Evolutionary conservation across 2,888 invertebrate genomes (phyloP).

Genomic region (Microctonus hyperodae): DNA sequence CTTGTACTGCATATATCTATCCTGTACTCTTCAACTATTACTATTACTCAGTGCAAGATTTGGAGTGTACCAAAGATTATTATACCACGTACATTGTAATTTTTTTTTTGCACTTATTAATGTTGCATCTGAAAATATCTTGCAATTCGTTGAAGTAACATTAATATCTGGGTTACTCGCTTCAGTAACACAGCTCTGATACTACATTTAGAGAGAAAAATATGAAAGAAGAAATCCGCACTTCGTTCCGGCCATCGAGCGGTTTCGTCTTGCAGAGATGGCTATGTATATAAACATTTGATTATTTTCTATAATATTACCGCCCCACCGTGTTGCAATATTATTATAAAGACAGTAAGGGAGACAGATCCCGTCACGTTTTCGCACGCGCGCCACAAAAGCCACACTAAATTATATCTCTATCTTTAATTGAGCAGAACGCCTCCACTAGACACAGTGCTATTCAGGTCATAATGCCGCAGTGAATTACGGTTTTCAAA

Average conservation of each 20-base stretch:
- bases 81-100: background rate
- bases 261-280: conserved; percentile 13
- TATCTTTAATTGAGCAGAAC: conserved; percentile 37
- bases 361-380: conserved; percentile 1
- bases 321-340: background rate
- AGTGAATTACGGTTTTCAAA: conserved; percentile 21
- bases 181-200: conserved; percentile 36
- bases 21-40: background rate
- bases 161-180: conserved; percentile 41
- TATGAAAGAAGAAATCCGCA: conserved; percentile 42
- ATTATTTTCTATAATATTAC: conserved; percentile 1
- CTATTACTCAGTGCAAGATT: background rate
- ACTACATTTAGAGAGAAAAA: conserved; percentile 36
- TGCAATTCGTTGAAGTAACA: conserved; percentile 36
- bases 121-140: conserved; percentile 14
- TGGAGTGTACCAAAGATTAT: background rate
- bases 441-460: conserved; percentile 30
- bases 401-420: conserved; percentile 31
- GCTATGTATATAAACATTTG: conserved; percentile 4
- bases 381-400: conserved; percentile 30
- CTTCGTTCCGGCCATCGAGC: conserved; percentile 42
- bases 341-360: background rate
- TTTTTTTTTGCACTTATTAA: conserved; percentile 15
- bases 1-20: background rate
- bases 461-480: conserved; percentile 38